These are phyloP conservation scores for Malaclemys terrapin DNA, from an alignment of 2,113 vertebrate species.

Conservation along the genomic window DNA sequence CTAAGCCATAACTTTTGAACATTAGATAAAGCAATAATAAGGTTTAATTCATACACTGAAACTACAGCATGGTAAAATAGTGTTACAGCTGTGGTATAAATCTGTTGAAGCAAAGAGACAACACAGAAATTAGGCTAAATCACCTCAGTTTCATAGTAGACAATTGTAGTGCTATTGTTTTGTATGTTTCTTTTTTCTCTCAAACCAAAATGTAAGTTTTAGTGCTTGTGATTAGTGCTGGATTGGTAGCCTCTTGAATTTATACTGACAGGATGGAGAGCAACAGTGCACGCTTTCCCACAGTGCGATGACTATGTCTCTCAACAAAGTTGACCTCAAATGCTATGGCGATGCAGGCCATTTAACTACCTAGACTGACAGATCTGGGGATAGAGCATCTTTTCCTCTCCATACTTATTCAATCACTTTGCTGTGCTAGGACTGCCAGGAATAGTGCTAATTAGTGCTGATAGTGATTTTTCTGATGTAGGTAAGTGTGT, in stretches of 20 bases:
- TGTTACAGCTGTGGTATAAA: constrained; percentile 19
- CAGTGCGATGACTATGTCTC: fast-evolving
- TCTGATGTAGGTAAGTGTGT: neutral
- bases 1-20: constrained; percentile 19
- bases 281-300: neutral
- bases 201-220: neutral
- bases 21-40: constrained; percentile 46
- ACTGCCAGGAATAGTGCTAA: neutral
- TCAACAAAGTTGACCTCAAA: neutral
- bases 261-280: neutral
- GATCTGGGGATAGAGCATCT: neutral
- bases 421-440: neutral
- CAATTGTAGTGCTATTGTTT: neutral
- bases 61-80: neutral
- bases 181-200: neutral
- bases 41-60: constrained; percentile 42
- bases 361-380: neutral
- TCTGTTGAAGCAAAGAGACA: constrained; percentile 11
- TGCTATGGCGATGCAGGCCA: neutral
- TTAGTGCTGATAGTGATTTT: neutral
- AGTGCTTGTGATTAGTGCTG: neutral
- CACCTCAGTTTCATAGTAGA: neutral
- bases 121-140: constrained; percentile 39
- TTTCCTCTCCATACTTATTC: neutral
- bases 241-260: neutral